Base-by-base conservation (phyloP, 2,888 invertebrate genomes). In the Oligia strigilis region DNA sequence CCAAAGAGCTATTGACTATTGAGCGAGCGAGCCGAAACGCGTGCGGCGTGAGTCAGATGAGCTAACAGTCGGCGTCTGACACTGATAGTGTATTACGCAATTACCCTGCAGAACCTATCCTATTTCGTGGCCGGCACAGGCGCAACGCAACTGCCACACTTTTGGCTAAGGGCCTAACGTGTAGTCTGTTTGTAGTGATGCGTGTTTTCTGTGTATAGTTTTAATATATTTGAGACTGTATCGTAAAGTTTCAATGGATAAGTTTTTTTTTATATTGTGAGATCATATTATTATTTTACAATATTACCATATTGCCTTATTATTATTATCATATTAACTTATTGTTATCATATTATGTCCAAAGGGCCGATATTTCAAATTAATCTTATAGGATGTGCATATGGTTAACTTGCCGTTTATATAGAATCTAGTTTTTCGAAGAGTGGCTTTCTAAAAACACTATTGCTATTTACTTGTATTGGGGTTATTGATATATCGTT, bases 401-500 rank as follows among this genome's bases (percentile, higher is more conserved):
- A 40, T 13, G 17, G 17, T 2, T 36, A 29, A 11, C 49, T 43
- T 55, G 55, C 17, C 36, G n/a, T 58, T 60, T 60, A 40, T 75
- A 17, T 40, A 8, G 2, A 49, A 81, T 78, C 5, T 43, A 29
- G 23, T 43, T 76, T 55, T 52, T 43, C 9, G 17, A 60, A 52
- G 13, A 49, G 3, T 49, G 17, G 19, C 40, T 70, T 49, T 36
- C 8, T 74, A 11, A 23, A 43, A 19, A 52, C 0, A 60, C 23
- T 43, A 29, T 55, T 43, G n/a, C 9, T 46, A 64, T 4, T 58
- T 74, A 23, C 13, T 81, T 71, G 55, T 58, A 19, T 4, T 67
- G 11, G 23, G 29, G 23, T 58, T 36, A 49, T 77, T 23, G 23
- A 36, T 74, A n/a, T 40, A n/a, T 62, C 49, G 78, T 62, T 49